Percentiles rank a stretch among this genome's conserved stretches.
These are phyloP conservation scores for Sturnira hondurensis DNA, from an alignment of 2,113 vertebrate species.

Conservation along the genomic window DNA sequence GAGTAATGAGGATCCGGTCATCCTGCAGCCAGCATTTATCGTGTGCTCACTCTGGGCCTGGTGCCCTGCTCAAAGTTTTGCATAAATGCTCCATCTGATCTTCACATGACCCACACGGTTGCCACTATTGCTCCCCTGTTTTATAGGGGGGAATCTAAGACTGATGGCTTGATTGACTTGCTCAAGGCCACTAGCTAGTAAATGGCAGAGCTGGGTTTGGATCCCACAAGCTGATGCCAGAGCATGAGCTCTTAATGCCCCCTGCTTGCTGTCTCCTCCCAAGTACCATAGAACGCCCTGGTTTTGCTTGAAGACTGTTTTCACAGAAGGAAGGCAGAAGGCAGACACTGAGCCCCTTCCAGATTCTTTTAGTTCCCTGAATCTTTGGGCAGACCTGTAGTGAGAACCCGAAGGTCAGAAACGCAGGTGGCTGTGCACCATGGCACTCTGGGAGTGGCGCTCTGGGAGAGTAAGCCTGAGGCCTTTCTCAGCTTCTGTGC, in stretches of 20 bases:
- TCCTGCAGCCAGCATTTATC: not conserved
- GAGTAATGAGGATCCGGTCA: too few relatives aligned
- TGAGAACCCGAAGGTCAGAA: not conserved
- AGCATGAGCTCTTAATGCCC: not conserved
- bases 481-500: not conserved
- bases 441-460: too few relatives aligned
- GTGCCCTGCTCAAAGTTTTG: not conserved
- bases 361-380: not conserved
- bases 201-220: not conserved
- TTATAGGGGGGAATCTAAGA: not conserved
- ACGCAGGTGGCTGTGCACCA: not conserved
- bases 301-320: not conserved
- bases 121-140: not conserved
- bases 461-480: not conserved
- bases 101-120: rapidly evolving
- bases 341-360: not conserved
- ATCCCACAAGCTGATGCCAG: not conserved
- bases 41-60: rapidly evolving
- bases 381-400: not conserved
- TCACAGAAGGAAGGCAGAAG: not conserved
- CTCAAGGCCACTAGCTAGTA: not conserved
- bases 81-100: not conserved
- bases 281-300: not conserved
- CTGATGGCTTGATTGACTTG: not conserved
- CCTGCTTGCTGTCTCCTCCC: not conserved